Percentiles rank a stretch among this genome's conserved stretches.
These are phyloP conservation scores for Prionchulus punctatus DNA, from an alignment of 2,888 invertebrate species.

Conservation along the genomic window DNA sequence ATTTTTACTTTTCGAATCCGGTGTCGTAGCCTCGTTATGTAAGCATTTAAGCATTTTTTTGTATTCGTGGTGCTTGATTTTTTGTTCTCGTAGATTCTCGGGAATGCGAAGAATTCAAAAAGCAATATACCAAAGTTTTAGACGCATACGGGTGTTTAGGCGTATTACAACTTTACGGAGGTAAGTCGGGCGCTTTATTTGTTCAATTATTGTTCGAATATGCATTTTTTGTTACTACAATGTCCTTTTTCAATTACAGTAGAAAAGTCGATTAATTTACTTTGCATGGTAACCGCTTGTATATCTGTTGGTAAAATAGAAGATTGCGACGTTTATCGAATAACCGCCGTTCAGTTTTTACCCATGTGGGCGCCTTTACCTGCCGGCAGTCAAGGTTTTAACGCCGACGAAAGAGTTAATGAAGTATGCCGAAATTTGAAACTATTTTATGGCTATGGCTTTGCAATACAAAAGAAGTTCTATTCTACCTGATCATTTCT, in stretches of 20 bases:
- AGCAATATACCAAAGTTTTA: conserved; percentile 69
- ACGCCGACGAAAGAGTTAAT: conserved; percentile 35
- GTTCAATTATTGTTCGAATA: neutral
- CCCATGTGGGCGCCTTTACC: conserved; percentile 44
- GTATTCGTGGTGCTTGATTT: neutral
- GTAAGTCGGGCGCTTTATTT: neutral
- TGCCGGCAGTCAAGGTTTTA: conserved; percentile 8
- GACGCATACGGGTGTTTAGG: conserved; percentile 94
- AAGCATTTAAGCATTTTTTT: conserved; percentile 3
- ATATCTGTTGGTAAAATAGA: conserved; percentile 88
- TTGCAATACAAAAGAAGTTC: no score
- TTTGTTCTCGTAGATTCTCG: conserved; percentile 47
- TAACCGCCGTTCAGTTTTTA: conserved; percentile 76
- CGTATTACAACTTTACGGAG: conserved; percentile 50
- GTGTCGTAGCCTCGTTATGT: conserved; percentile 20
- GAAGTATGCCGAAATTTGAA: no score
- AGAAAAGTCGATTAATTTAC: no score
- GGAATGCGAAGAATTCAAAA: conserved; percentile 73
- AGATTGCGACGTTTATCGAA: conserved; percentile 81
- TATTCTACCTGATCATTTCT: neutral
- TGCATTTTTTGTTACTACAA: neutral
- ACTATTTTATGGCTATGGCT: neutral
- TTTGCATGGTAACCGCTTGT: conserved; percentile 86
- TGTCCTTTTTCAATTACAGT: no score
- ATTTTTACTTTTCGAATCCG: conserved; percentile 23